Conservation (phyloP, 2,888 invertebrate species). For the Rutpela maculata region DNA sequence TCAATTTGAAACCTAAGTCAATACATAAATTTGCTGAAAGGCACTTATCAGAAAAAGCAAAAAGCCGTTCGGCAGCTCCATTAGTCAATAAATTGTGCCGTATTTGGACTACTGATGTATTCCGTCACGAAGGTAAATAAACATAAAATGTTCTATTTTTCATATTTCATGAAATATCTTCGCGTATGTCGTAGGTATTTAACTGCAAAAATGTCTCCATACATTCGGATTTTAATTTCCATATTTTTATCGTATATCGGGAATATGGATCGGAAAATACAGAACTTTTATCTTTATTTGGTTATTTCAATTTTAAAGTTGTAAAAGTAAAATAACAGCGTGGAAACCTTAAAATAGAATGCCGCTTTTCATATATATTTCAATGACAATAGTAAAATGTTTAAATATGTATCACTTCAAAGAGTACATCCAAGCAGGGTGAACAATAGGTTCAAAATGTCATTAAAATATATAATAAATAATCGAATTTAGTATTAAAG, state of each 20-base stretch:
- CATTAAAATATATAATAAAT: no score
- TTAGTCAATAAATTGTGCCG: slow-evolving; percentile 60
- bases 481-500: no score
- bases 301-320: background rate
- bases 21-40: slow-evolving; percentile 66
- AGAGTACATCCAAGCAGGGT: no score
- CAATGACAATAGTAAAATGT: no score
- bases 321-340: background rate
- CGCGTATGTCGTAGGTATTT: slow-evolving; percentile 9
- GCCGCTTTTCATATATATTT: no score
- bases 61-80: slow-evolving; percentile 61
- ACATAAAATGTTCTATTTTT: slow-evolving; percentile 49
- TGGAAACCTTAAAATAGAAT: background rate
- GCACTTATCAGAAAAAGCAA: slow-evolving; percentile 63
- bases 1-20: slow-evolving; percentile 65
- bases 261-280: background rate
- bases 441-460: no score
- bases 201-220: slow-evolving; percentile 34
- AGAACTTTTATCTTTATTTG: background rate
- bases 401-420: no score
- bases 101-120: slow-evolving; percentile 53
- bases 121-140: slow-evolving; percentile 55
- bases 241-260: slow-evolving; percentile 15
- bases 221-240: slow-evolving; percentile 18
- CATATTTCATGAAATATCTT: slow-evolving; percentile 31